phyloP scores from a whole-genome alignment of 2,888 invertebrate genomes.

The Drosophila acutilabella region DNA sequence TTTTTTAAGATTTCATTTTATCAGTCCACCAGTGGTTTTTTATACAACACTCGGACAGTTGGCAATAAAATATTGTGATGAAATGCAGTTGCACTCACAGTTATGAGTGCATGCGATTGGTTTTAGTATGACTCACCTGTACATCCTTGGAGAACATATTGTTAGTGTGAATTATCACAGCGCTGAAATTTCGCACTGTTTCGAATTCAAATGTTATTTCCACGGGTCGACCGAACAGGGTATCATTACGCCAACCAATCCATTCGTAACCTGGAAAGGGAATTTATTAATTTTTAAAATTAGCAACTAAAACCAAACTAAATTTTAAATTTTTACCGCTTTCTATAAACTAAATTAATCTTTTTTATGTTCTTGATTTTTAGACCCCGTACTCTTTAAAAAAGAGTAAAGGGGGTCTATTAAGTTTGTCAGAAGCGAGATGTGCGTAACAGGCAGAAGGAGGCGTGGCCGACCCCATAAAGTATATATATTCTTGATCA shows the following conservation, averaged over 20 bases:
- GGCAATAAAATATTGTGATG: slow-evolving; percentile 47
- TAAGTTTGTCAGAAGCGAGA: too few relatives aligned
- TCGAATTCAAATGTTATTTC: slow-evolving; percentile 93
- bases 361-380: too few relatives aligned
- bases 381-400: too few relatives aligned
- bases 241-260: slow-evolving; percentile 93
- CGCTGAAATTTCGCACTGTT: slow-evolving; percentile 90
- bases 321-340: too few relatives aligned
- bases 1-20: slow-evolving; percentile 57
- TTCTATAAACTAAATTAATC: too few relatives aligned
- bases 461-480: too few relatives aligned
- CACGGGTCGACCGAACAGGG: slow-evolving; percentile 88
- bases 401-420: too few relatives aligned
- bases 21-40: slow-evolving; percentile 32
- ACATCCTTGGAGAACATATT: slow-evolving; percentile 92
- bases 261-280: slow-evolving; percentile 89
- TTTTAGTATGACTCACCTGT: slow-evolving; percentile 86
- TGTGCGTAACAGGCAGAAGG: too few relatives aligned
- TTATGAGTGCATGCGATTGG: slow-evolving; percentile 9
- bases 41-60: slow-evolving; percentile 17
- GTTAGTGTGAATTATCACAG: slow-evolving; percentile 90
- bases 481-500: too few relatives aligned
- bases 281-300: too few relatives aligned
- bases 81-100: slow-evolving; percentile 50
- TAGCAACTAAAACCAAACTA: not conserved